Conservation (phyloP, 2,888 invertebrate genomes). For the Argyresthia albistria region DNA sequence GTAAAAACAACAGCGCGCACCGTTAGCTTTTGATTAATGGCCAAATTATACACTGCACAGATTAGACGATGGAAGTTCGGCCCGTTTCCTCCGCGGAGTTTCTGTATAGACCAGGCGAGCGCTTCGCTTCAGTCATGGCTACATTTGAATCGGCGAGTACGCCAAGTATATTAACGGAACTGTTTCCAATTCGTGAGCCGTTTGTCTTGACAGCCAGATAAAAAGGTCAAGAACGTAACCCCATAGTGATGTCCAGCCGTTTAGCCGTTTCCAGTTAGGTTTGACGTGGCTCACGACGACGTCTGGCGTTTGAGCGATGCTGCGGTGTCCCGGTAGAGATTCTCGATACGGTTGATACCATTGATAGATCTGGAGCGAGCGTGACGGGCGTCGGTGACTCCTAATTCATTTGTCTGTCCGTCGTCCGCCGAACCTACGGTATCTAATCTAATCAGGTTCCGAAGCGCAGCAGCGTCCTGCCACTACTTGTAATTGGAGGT, state of each 20-base stretch:
- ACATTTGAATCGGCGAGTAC: too few relatives aligned
- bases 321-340: conserved; percentile 19
- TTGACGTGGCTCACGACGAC: not conserved
- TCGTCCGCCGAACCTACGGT: conserved; percentile 54
- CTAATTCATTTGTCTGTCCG: conserved; percentile 45
- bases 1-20: conserved; percentile 5
- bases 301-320: conserved; percentile 2
- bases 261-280: conserved; percentile 1
- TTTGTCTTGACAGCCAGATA: conserved; percentile 5
- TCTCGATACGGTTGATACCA: conserved; percentile 20
- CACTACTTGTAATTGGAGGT: conserved; percentile 59
- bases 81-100: not conserved
- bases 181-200: conserved; percentile 4
- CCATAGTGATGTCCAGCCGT: conserved; percentile 6
- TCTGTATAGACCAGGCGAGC: not conserved
- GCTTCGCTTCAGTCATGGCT: too few relatives aligned
- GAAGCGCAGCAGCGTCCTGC: conserved; percentile 37
- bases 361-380: conserved; percentile 43
- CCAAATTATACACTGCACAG: conserved; percentile 3
- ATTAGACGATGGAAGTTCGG: conserved; percentile 1
- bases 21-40: conserved; percentile 14
- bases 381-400: conserved; percentile 46
- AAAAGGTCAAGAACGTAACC: conserved; percentile 5
- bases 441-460: conserved; percentile 55
- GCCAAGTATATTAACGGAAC: not conserved